A percentile compares a stretch with the other conserved stretches of the same genome.
Evolutionary conservation across 1,140 invertebrate genomes (phyloP).

Genomic region (Heliothis subflexa): DNA sequence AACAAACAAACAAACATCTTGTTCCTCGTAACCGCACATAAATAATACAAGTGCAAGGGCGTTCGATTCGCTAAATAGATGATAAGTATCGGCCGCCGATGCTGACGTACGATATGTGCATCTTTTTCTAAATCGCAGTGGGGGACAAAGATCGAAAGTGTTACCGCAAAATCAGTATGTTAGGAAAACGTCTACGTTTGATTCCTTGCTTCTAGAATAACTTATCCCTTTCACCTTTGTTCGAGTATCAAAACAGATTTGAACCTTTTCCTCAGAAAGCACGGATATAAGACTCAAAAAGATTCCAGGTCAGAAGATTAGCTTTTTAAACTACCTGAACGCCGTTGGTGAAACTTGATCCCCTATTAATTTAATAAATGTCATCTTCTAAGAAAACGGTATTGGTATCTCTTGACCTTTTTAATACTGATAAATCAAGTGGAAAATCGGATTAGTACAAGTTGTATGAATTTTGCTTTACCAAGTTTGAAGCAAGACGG

Average conservation of each 20-base stretch:
- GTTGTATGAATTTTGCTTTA: too few relatives aligned
- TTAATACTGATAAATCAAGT: too few relatives aligned
- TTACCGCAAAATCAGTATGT: background rate
- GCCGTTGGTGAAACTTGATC: too few relatives aligned
- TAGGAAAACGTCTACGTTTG: constrained; percentile 9
- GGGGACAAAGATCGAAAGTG: constrained; percentile 36
- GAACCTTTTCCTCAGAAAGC: background rate
- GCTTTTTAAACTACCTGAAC: background rate
- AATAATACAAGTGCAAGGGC: constrained; percentile 53
- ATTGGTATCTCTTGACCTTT: too few relatives aligned
- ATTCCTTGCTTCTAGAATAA: constrained; percentile 13
- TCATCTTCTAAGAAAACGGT: too few relatives aligned
- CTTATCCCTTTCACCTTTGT: constrained; percentile 20
- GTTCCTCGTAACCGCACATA: constrained; percentile 34
- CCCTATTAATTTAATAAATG: too few relatives aligned
- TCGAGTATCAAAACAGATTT: background rate
- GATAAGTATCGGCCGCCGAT: constrained; percentile 38
- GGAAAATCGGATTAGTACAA: too few relatives aligned
- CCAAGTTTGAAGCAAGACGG: too few relatives aligned
- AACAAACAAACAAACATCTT: constrained; percentile 31
- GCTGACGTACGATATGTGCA: constrained; percentile 1
- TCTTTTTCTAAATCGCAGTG: constrained; percentile 30
- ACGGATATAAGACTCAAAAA: background rate
- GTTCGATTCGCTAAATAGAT: constrained; percentile 45
- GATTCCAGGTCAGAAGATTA: constrained; percentile 1